Base-by-base conservation (phyloP, 2,113 vertebrate genomes). In the Atlantisia rogersi region DNA sequence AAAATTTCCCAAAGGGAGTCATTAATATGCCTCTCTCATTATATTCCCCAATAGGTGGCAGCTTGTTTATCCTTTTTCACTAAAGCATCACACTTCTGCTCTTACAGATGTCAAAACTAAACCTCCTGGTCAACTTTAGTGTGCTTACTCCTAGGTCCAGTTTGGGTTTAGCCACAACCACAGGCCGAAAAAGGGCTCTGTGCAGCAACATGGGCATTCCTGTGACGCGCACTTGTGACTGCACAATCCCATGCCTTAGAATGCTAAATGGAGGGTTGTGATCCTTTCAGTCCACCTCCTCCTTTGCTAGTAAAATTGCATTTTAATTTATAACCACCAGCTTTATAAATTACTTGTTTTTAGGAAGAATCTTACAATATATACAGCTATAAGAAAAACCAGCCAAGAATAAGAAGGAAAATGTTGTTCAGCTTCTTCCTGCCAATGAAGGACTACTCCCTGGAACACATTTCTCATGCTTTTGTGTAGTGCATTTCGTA, bases 181-280 rank as follows among this genome's bases (percentile, higher is more conserved):
- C n/a, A 48, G 39, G 6, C 15, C 35, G 26, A 37, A 62, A 87
- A 63, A 37, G 18, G 10, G 32, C 24, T 88, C 40, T 55, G 17
- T 44, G 63, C 63, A 69, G 35, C 0, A 1, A 58, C 26, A 39
- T 0, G 0, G 44, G 13, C 10, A 40, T 14, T 64, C 50, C 3
- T 5, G 28, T 62, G 62, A 55, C 56, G 56, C 1, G 0, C 22
- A 48, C 10, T 32, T 85, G 42, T 22, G 63, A 58, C 0, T 50
- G 44, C 1, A 1, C 16, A 37, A 37, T 44, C 26, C n/a, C 59
- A 50, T 21, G 15, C n/a, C 40, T 44, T 14, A 80, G 40, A 85
- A 67, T 24, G 16, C 44, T 15, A 53, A 53, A 76, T 12, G 10
- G 11, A 50, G 4, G 37, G 16, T 9, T 78, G 22, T 3, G 6